phyloP scores from a whole-genome alignment of 2,113 vertebrate genomes.

The Dunckerocampus dactyliophorus region DNA sequence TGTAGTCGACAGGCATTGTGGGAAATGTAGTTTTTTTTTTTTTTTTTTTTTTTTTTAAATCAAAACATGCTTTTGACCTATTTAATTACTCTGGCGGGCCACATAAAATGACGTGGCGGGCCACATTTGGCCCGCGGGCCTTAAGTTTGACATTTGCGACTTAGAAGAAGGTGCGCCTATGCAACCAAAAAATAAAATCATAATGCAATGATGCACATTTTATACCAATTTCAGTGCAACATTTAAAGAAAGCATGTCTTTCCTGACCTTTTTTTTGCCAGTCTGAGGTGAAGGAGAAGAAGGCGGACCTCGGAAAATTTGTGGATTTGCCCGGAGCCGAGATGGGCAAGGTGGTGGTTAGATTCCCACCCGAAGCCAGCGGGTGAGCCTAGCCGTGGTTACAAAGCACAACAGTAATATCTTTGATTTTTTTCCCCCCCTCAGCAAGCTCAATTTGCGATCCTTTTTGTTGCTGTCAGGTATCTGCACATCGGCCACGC shows the following conservation, averaged over 20 bases:
- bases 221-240: no score
- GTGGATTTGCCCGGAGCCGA: constrained; percentile 94
- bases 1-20: no score
- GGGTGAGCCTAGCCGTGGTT: constrained; percentile 71
- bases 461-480: constrained; percentile 57
- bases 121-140: no score
- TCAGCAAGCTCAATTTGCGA: neutral
- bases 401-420: neutral
- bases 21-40: no score
- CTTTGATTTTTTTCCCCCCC: neutral
- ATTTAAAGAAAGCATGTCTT: neutral
- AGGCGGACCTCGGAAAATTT: constrained; percentile 91
- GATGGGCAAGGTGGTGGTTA: constrained; percentile 94
- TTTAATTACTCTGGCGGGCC: no score
- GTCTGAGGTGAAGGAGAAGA: constrained; percentile 85
- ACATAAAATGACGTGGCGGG: no score
- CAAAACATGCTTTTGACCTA: no score
- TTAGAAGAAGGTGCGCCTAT: no score
- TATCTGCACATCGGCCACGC: constrained; percentile 97
- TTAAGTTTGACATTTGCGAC: no score
- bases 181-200: no score
- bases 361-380: constrained; percentile 97
- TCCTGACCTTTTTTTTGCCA: constrained; percentile 41
- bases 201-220: no score
- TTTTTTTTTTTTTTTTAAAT: no score